Evolutionary conservation across 2,113 vertebrate species (phyloP).

Genomic region (Jaculus jaculus): DNA sequence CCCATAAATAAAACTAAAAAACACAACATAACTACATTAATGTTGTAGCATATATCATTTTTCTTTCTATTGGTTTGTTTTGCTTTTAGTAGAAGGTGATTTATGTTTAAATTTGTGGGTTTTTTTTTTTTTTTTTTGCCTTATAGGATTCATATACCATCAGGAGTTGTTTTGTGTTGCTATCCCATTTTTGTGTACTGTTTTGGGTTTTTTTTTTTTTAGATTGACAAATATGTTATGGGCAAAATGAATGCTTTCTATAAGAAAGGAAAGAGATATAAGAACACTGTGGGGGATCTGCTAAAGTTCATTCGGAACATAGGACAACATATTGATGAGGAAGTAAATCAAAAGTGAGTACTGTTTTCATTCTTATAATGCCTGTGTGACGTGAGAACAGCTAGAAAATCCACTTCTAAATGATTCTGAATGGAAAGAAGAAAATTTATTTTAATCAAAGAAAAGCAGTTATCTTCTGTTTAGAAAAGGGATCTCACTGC

Average conservation of each 20-base stretch:
- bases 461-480: not conserved
- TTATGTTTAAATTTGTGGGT: not conserved
- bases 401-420: slow-evolving; percentile 22
- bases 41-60: not conserved
- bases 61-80: slow-evolving; percentile 1
- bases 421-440: slow-evolving; percentile 10
- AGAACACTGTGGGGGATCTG: slow-evolving; percentile 53
- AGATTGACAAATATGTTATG: slow-evolving; percentile 71
- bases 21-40: not conserved
- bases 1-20: not conserved
- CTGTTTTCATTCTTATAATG: not conserved
- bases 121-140: slow-evolving; percentile 27
- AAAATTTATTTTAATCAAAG: slow-evolving; percentile 24
- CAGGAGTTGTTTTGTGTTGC: slow-evolving; percentile 7
- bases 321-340: slow-evolving; percentile 78
- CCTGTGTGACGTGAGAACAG: not conserved
- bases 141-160: not conserved
- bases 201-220: slow-evolving; percentile 61
- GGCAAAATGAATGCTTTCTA: accelerated
- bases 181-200: not conserved
- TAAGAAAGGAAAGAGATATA: accelerated
- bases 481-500: not conserved
- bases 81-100: not conserved
- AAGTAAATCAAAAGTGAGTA: not conserved
- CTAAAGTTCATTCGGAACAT: slow-evolving; percentile 84